A percentile compares a stretch with the other conserved stretches of the same genome.
These are phyloP conservation scores for Emys orbicularis DNA, from an alignment of 2,797 vertebrate genomes.

Conservation along the genomic window DNA sequence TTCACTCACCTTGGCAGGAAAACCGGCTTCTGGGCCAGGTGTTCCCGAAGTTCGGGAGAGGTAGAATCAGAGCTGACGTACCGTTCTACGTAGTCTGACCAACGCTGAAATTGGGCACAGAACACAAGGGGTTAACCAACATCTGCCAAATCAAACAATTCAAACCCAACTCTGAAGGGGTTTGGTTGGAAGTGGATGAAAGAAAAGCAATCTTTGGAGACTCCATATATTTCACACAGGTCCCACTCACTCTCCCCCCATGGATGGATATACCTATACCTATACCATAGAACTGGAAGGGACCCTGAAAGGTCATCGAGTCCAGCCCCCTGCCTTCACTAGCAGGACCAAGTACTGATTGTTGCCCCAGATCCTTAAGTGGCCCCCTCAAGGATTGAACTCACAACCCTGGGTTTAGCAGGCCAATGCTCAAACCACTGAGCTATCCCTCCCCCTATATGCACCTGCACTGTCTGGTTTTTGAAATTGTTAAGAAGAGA, in stretches of 20 bases:
- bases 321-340: too few species aligned
- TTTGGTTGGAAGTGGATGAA: neutral
- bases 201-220: neutral
- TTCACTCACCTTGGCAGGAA: conserved; percentile 96
- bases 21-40: conserved; percentile 98
- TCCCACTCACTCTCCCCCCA: neutral
- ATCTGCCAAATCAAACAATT: neutral
- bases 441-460: too few species aligned
- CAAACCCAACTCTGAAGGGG: rapidly evolving
- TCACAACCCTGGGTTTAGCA: too few species aligned
- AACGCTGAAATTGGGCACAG: conserved; percentile 85
- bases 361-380: too few species aligned
- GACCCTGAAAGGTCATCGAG: too few species aligned
- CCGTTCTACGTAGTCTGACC: conserved; percentile 97
- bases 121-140: neutral
- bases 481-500: too few species aligned
- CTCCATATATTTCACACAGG: rapidly evolving
- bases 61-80: conserved; percentile 97
- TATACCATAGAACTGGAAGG: too few species aligned
- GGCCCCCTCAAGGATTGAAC: too few species aligned
- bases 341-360: too few species aligned
- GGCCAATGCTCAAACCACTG: too few species aligned
- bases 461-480: too few species aligned
- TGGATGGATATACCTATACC: neutral
- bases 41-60: conserved; percentile 96